phyloP scores from a whole-genome alignment of 2,113 vertebrate species.

The Phocoena sinus region DNA sequence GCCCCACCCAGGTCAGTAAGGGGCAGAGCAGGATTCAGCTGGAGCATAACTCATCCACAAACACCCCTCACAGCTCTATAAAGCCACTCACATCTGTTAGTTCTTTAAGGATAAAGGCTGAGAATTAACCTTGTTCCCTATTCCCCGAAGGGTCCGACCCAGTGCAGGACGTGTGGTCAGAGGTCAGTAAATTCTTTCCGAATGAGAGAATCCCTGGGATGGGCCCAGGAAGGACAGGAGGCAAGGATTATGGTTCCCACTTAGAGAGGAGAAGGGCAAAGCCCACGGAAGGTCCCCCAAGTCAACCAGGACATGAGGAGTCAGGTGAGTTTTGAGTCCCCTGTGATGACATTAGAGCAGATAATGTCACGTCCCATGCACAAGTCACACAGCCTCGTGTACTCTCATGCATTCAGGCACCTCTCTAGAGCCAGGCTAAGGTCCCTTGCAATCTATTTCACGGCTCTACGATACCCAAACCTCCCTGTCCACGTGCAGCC shows the following conservation, averaged over 20 bases:
- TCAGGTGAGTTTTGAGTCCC: neutral
- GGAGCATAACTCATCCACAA: neutral
- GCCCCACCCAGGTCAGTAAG: neutral
- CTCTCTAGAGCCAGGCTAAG: neutral
- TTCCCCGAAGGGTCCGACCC: neutral
- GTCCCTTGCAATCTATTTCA: neutral
- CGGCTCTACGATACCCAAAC: accelerated
- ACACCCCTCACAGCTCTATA: neutral
- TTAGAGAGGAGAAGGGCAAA: neutral
- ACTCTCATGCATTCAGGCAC: neutral
- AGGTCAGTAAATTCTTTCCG: slow-evolving; percentile 39
- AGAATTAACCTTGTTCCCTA: slow-evolving; percentile 27
- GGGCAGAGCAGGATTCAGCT: neutral
- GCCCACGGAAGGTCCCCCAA: neutral
- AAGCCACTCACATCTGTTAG: slow-evolving; percentile 37
- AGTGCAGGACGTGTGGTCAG: neutral
- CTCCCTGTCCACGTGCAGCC: neutral
- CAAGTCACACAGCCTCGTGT: neutral
- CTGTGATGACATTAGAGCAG: neutral
- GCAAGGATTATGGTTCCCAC: neutral
- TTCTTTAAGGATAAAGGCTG: slow-evolving; percentile 58
- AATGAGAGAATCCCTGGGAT: neutral
- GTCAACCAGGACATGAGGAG: neutral
- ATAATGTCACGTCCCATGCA: neutral
- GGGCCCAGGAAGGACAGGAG: slow-evolving; percentile 20